Evolutionary conservation across 1,140 invertebrate genomes (phyloP), one percentile per base, ranked within the genome.

Genomic region (Meloidogyne chitwoodi): DNA sequence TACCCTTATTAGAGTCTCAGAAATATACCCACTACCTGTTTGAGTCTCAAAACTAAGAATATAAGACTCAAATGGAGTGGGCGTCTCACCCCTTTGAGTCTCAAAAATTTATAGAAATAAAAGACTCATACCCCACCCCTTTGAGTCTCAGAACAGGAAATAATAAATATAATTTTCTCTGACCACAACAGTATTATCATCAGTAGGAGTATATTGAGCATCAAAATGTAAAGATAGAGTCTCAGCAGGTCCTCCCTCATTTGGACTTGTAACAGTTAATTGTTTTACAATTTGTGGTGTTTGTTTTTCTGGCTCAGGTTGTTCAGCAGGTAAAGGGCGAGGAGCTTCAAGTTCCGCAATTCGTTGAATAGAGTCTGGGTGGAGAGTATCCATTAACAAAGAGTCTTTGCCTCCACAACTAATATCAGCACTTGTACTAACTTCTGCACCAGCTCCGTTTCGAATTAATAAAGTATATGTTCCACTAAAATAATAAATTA

Each of bases 381-480:
- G 84, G 81, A 87, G 82, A n/a, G 84, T 83, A 62, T 87, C 83
- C n/a, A 79, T 79, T 31, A 85, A 66, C 74, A 87, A 68, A 6
- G 75, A 63, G 65, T 76, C 85, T 31, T 82, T 79, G 16, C 75
- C 76, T 34, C 75, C 77, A 48, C 80, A 80, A 31, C 86, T 65
- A 56, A 86, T 81, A 31, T 87, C 77, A 11, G 84, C 77, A 22
- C 75, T 64, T 12, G 79, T 86, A 31, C 83, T 81, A 1, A 86
- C 84, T 79, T 90, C 89, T 29, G 69, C 16, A 19, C 89, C 89
- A 10, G 85, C 86, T n/a, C 84, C 77, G 80, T 90, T 90, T 64
- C 87, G 82, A 19, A 89, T 80, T 11, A 89, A 79, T 11, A 90
- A 88, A 12, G 88, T 88, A 81, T 90, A 90, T 3, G 84, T 82